phyloP scores from a whole-genome alignment of 2,888 invertebrate species.

The Geophilus truncorum region DNA sequence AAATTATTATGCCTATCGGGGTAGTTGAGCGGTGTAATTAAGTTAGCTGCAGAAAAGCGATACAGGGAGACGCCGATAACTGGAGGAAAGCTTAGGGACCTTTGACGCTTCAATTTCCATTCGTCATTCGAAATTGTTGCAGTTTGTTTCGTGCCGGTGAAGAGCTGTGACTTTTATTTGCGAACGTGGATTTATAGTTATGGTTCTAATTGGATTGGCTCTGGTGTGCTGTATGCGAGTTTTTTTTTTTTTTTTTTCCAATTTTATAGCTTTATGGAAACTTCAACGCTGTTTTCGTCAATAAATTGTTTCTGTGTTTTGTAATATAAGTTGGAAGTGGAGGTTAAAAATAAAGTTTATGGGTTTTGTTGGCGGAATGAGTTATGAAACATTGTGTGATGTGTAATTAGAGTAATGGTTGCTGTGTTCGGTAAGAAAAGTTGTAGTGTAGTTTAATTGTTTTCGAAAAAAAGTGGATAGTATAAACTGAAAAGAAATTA shows the following conservation, averaged over 20 bases:
- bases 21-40: slow-evolving; percentile 9
- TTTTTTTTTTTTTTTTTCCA: neutral
- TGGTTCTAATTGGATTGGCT: neutral
- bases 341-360: too few species aligned
- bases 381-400: too few species aligned
- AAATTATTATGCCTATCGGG: neutral
- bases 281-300: neutral
- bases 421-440: too few species aligned
- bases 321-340: neutral
- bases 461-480: too few species aligned
- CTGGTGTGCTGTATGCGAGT: neutral
- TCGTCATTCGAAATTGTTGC: neutral
- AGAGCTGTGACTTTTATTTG: neutral
- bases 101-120: neutral
- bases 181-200: neutral
- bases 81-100: neutral
- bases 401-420: too few species aligned
- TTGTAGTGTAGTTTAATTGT: too few species aligned
- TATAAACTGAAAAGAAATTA: too few species aligned
- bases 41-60: neutral
- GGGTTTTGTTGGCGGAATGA: too few species aligned
- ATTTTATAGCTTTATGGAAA: neutral
- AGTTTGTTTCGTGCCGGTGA: neutral
- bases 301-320: neutral
- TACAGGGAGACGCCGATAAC: neutral